Evolutionary conservation across 2,888 invertebrate species (phyloP).

Genomic region (Dynastes maya): DNA sequence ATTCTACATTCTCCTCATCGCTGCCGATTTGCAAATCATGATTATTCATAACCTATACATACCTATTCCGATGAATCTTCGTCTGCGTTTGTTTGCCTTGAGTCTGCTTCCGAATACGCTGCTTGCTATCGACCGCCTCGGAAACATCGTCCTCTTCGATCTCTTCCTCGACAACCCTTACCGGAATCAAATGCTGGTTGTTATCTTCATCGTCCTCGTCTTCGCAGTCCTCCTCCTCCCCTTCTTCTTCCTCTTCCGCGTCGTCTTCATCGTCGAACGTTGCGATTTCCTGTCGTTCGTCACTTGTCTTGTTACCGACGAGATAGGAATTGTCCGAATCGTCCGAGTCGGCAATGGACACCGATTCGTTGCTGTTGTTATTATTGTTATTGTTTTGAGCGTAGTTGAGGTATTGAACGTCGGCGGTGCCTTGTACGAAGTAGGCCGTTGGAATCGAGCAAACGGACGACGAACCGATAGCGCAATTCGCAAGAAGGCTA

Average conservation of each 20-base stretch:
- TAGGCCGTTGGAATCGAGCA: slow-evolving; percentile 56
- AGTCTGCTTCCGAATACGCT: slow-evolving; percentile 13
- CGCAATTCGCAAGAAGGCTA: slow-evolving; percentile 56
- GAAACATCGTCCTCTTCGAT: slow-evolving; percentile 30
- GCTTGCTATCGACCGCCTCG: slow-evolving; percentile 17
- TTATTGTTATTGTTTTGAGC: slow-evolving; percentile 49
- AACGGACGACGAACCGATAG: slow-evolving; percentile 53
- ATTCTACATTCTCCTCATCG: not conserved
- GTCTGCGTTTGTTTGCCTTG: slow-evolving; percentile 43
- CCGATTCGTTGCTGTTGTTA: slow-evolving; percentile 52
- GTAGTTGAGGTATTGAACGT: slow-evolving; percentile 53
- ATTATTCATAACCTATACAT: slow-evolving; percentile 45
- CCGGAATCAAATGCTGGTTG: slow-evolving; percentile 8
- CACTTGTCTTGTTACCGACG: no score
- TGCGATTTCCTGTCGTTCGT: slow-evolving; percentile 15
- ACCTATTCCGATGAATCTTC: slow-evolving; percentile 51
- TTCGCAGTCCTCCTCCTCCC: slow-evolving; percentile 51
- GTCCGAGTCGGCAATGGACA: slow-evolving; percentile 26
- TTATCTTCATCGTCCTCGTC: slow-evolving; percentile 49
- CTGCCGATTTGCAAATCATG: not conserved
- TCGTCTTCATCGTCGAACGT: slow-evolving; percentile 49
- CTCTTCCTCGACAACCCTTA: slow-evolving; percentile 39
- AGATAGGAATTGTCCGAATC: slow-evolving; percentile 49
- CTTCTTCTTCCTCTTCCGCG: slow-evolving; percentile 52
- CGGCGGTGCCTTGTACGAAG: slow-evolving; percentile 54